Evolutionary conservation across 2,888 invertebrate species (phyloP), one percentile per base, ranked within the genome.

Genomic region (Limnephilus lunatus): DNA sequence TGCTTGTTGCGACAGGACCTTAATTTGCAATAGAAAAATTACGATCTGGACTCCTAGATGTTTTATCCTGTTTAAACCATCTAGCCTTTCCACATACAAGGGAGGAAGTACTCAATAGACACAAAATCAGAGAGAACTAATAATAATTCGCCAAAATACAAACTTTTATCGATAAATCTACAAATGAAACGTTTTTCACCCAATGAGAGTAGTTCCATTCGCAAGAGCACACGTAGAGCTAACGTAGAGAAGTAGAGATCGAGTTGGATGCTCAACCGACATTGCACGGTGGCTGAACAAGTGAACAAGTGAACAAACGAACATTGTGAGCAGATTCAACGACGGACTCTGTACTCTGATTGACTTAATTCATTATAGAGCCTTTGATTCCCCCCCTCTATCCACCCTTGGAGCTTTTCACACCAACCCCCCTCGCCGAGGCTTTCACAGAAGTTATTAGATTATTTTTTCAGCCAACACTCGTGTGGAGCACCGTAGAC

Each of bases 331-430:
- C 25, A 68, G 25, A 68, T 68, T 68, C 25, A 68, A 68, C 68
- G 25, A 25, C 68, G 68, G 68, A 68, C 68, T 53, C 53, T 68
- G 68, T 68, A 25, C 44, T 91, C 85, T 81, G 88, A 87, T 87
- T 83, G 86, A 81, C 39, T 92, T 91, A 44, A 90, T 90, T 85
- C 83, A 85, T 80, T 90, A 90, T 86, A 68, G 90, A 90, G 39
- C 85, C 39, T 35, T 85, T 39, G 90, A 90, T 90, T 80, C 68
- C 68, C 83, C n/a, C 68, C 19, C 9, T 9, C 83, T 7, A 9
- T 35, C 15, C 14, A 0, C 19, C 83, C 35, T 25, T 83, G 15
- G 68, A 68, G 82, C 83, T 81, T 39, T 81, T 39, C 90, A 68
- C 85, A 19, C 80, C 39, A 15, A 39, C 30, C 19, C 53, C 53